A percentile compares a stretch with the other conserved stretches of the same genome.
Evolutionary conservation across 2,888 invertebrate genomes (phyloP).

Genomic region (Clivina fossor): DNA sequence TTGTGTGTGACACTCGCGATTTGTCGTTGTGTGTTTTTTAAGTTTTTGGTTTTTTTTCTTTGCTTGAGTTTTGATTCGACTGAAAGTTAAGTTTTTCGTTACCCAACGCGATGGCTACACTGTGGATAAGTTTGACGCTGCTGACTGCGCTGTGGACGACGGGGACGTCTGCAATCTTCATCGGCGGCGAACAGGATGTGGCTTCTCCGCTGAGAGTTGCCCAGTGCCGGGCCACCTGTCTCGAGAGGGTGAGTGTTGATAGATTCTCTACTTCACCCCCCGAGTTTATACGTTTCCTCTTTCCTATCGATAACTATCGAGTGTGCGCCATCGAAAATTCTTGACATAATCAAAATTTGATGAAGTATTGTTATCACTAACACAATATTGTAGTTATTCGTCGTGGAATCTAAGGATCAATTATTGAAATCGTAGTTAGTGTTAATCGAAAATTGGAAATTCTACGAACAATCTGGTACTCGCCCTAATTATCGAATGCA

Average conservation of each 20-base stretch:
- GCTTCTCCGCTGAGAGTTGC: constrained; percentile 71
- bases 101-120: constrained; percentile 45
- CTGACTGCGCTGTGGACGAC: no score
- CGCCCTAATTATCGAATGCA: constrained; percentile 13
- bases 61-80: constrained; percentile 35
- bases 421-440: no score
- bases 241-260: constrained; percentile 65
- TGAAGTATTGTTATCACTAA: no score
- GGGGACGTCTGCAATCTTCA: constrained; percentile 51
- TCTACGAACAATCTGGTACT: constrained; percentile 7
- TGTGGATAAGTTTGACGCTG: constrained; percentile 25
- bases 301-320: no score
- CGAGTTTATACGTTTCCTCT: no score
- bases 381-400: no score
- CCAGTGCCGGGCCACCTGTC: constrained; percentile 71
- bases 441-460: no score
- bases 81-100: constrained; percentile 38
- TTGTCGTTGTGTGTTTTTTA: constrained; percentile 20
- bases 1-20: no score
- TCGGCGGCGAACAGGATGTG: constrained; percentile 65
- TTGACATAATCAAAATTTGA: no score
- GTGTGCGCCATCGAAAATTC: no score
- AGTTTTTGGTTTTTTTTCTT: constrained; percentile 19
- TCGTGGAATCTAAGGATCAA: no score
- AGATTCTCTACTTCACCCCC: no score